These are phyloP conservation scores for Pandemis cinnamomeana DNA, from an alignment of 2,888 invertebrate genomes.

Conservation along the genomic window DNA sequence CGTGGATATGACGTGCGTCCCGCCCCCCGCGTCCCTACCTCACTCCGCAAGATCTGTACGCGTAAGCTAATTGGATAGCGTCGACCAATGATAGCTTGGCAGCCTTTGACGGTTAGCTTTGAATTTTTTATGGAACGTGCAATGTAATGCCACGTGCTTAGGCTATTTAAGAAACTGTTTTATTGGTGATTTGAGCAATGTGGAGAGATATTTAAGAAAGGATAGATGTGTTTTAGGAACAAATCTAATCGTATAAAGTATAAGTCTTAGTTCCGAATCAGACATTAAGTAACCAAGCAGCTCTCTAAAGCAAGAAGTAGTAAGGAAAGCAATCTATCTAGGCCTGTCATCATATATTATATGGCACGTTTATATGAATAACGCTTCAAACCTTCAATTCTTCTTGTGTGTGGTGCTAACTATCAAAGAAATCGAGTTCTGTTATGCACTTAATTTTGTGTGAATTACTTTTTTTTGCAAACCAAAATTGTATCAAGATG, in stretches of 20 bases:
- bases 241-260: no score
- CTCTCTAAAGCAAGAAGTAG: neutral
- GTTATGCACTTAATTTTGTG: no score
- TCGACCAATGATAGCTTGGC: conserved; percentile 14
- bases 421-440: neutral
- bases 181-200: neutral
- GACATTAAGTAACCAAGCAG: no score
- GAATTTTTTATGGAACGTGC: conserved; percentile 19
- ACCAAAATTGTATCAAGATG: neutral
- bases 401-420: neutral
- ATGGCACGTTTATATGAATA: neutral
- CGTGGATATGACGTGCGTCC: conserved; percentile 68
- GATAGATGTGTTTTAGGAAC: no score
- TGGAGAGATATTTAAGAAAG: neutral
- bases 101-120: conserved; percentile 29
- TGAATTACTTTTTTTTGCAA: neutral
- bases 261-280: no score
- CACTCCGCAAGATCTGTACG: conserved; percentile 77
- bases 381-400: neutral
- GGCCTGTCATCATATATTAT: no score
- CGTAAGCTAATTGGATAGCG: conserved; percentile 45
- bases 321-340: neutral
- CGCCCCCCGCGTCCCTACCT: conserved; percentile 55
- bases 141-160: neutral
- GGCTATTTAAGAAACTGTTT: neutral